A percentile compares a stretch with the other conserved stretches of the same genome.
Evolutionary conservation across 2,888 invertebrate genomes (phyloP).

Genomic region (Clivina fossor): DNA sequence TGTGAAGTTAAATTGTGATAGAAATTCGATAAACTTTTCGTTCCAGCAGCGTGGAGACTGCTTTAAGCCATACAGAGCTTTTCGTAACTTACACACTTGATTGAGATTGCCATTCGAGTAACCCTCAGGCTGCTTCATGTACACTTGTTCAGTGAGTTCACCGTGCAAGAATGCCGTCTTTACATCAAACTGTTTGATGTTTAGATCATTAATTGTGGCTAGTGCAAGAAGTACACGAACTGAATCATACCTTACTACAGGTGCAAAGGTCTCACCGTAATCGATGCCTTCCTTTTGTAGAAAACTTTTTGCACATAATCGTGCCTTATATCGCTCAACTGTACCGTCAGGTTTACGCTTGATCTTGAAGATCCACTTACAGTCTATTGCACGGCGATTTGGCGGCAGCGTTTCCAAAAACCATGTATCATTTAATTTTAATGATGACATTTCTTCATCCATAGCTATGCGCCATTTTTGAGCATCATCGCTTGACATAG

Average conservation of each 20-base stretch:
- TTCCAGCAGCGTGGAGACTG: too few species aligned
- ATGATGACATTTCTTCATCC: slow-evolving; percentile 36
- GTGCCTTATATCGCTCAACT: slow-evolving; percentile 37
- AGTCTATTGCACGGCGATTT: slow-evolving; percentile 31
- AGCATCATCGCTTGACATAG: slow-evolving; percentile 32
- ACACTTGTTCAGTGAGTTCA: slow-evolving; percentile 32
- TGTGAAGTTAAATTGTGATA: slow-evolving; percentile 14
- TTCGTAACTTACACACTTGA: slow-evolving; percentile 27
- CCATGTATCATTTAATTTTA: slow-evolving; percentile 33
- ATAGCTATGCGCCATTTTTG: slow-evolving; percentile 35
- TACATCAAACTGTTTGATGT: slow-evolving; percentile 24
- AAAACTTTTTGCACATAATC: slow-evolving; percentile 38
- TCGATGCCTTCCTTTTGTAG: slow-evolving; percentile 39
- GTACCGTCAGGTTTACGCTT: slow-evolving; percentile 30
- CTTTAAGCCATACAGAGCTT: slow-evolving; percentile 36
- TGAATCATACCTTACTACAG: slow-evolving; percentile 40
- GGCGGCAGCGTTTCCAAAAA: slow-evolving; percentile 36
- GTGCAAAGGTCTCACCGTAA: slow-evolving; percentile 42
- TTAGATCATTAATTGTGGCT: slow-evolving; percentile 15
- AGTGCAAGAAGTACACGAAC: slow-evolving; percentile 38
- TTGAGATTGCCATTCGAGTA: slow-evolving; percentile 19
- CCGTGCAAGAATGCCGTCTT: too few species aligned
- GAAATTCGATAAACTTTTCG: too few species aligned
- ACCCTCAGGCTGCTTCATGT: slow-evolving; percentile 23
- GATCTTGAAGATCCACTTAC: slow-evolving; percentile 37